Evolutionary conservation across 53 echinoderm and acorn worm genomes (phyloP).

Genomic region (Paelopatides confundens): DNA sequence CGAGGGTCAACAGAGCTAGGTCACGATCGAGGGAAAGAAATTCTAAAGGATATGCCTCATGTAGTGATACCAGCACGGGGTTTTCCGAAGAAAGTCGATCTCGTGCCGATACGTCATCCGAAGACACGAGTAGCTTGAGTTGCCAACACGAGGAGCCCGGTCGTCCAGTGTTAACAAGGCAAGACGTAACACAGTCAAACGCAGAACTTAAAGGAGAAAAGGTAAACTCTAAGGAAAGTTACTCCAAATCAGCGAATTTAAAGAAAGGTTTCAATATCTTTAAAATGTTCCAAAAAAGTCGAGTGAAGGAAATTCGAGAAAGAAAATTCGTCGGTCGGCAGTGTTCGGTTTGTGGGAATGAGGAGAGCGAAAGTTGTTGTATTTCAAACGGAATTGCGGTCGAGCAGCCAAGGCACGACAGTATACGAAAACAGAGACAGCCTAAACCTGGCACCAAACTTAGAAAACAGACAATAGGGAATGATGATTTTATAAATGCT

Average conservation of each 20-base stretch:
- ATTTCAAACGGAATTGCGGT: neutral
- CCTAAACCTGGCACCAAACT: neutral
- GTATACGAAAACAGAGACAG: neutral
- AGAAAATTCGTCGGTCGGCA: neutral
- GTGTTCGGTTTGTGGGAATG: constrained; percentile 35
- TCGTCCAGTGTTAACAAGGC: neutral
- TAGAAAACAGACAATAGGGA: constrained; percentile 12
- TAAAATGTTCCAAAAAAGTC: constrained; percentile 36
- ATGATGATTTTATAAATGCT: constrained; percentile 38
- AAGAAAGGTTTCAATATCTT: constrained; percentile 17
- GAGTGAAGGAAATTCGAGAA: neutral
- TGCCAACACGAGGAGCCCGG: constrained; percentile 36
- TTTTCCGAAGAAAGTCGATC: constrained; percentile 46
- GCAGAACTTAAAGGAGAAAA: neutral
- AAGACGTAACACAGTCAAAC: constrained; percentile 10
- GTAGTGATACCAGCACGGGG: constrained; percentile 34
- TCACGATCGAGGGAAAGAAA: constrained; percentile 29
- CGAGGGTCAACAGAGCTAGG: constrained; percentile 35
- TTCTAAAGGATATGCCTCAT: neutral
- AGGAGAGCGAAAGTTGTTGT: constrained; percentile 40
- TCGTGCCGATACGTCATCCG: constrained; percentile 31
- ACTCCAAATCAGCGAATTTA: neutral
- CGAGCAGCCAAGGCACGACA: neutral
- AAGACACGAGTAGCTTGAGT: constrained; percentile 31
- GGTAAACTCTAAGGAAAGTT: neutral